Base-by-base conservation (phyloP, 2,113 vertebrate genomes). In the Lepus europaeus region DNA sequence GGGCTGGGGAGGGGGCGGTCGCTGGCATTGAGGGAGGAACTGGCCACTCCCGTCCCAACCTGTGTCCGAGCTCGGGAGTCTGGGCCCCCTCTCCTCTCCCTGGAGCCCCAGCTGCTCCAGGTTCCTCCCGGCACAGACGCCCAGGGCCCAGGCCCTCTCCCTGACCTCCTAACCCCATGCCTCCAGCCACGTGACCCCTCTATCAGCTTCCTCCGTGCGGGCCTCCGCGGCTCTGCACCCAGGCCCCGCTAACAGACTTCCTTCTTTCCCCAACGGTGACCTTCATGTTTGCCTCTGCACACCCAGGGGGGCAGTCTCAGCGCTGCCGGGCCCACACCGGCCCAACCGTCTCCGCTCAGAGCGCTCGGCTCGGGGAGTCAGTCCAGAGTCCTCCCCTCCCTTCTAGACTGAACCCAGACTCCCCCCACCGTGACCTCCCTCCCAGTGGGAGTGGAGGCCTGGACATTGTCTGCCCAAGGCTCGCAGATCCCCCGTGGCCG, bases 1-100 rank as follows among this genome's bases (percentile, higher is more conserved):
- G 39, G 31, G 61, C 45, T 45, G 45, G 45, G 45, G 45, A 45
- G 45, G 0, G 61, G 56, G 39, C 11, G 64, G 51, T 56, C 33
- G 17, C 5, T 6, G 10, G 33, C 78, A 90, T n/a, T 5, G 0
- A 6, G 8, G 9, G 20, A 59, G 7, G 12, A 11, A 1, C 6
- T 9, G 11, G 69, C 64, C 36, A 45, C 53, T 36, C 25, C 31
- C 49, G 45, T 8, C 17, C 27, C 17, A 22, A 8, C 23, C 36
- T 10, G 4, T 39, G 45, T n/a, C 72, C 63, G 27, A 89, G 61
- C 9, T 11, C 68, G 51, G 29, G 22, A 72, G 72, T 66, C 25
- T 1, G 31, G 45, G 20, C 27, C 3, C 11, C 23, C 23, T 23
- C 45, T 49, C 45, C 20, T n/a, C 45, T 70, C 66, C 49, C 66